Conservation (phyloP, 2,888 invertebrate genomes). For the Ennomos erosarius region DNA sequence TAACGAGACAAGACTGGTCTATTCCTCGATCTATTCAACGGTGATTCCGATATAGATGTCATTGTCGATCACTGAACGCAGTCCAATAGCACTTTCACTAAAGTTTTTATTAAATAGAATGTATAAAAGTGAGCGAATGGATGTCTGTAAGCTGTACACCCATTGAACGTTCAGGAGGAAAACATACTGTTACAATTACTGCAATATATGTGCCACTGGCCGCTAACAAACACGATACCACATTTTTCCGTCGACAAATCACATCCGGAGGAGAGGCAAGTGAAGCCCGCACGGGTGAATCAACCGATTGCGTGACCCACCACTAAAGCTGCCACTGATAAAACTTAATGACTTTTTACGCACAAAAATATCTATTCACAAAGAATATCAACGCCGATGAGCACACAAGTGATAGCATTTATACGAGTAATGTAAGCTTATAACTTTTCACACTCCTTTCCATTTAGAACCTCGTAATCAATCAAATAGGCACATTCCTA, state of each 20-base stretch:
- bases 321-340: conserved; percentile 65
- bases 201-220: conserved; percentile 61
- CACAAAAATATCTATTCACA: conserved; percentile 13
- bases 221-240: conserved; percentile 74
- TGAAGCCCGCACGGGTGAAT: conserved; percentile 70
- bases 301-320: conserved; percentile 69
- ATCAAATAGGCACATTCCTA: conserved; percentile 49
- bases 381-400: neutral
- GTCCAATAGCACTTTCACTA: conserved; percentile 35
- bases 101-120: conserved; percentile 31
- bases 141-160: conserved; percentile 47
- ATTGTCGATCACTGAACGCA: conserved; percentile 50
- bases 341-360: conserved; percentile 51
- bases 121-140: conserved; percentile 21
- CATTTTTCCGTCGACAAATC: conserved; percentile 83
- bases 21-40: conserved; percentile 69
- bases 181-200: conserved; percentile 76
- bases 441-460: conserved; percentile 21
- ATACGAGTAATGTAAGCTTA: conserved; percentile 1
- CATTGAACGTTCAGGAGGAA: conserved; percentile 69
- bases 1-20: conserved; percentile 78
- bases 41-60: conserved; percentile 75
- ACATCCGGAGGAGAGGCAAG: conserved; percentile 78
- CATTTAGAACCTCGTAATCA: conserved; percentile 34
- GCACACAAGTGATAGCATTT: neutral